Base-by-base conservation (phyloP, 2,113 vertebrate genomes). In the Ameiurus melas region DNA sequence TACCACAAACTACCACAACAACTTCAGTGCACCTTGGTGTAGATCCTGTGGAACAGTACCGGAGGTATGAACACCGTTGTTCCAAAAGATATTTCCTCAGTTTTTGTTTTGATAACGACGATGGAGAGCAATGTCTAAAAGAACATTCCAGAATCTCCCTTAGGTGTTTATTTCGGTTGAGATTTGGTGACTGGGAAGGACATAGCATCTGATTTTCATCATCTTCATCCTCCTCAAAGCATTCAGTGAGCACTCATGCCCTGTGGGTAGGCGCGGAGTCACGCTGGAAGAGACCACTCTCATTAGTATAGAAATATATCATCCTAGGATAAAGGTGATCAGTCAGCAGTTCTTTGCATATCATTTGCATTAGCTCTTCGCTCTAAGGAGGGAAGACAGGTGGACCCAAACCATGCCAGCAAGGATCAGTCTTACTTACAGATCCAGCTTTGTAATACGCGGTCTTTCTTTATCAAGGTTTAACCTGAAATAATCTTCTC, bases 401-500 rank as follows among this genome's bases (percentile, higher is more conserved):
- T n/a, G 75, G 27, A 79, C 47, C 22, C 13, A 55, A 30, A 3
- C 53, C 79, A 58, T 13, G 12, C 10, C 25, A 13, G 80, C 6
- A 33, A 55, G 16, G n/a, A 57, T 57, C 0, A 57, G 33, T 16
- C 22, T 5, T 43, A 12, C 3, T 12, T 22, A 55, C 51, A 0
- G 53, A 81, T 39, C 17, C 55, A 25, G 10, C 33, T 25, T 16
- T 39, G 10, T 25, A 25, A 39, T 39, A 20, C 1, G 22, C 60
- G 47, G 19, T 39, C 33, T 39, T 6, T n/a, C n/a, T 75, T 84
- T 70, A 30, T 84, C 64, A 9, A 66, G 83, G 43, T n/a, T 70
- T 51, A 68, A 68, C 39, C 60, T 19, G 20, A 51, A 57, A 47
- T 60, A 71, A 85, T 85, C 83, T 84, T 43, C 30, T n/a, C 53